Evolutionary conservation across 2,113 vertebrate species (phyloP).

Genomic region (Rhinogobius similis): DNA sequence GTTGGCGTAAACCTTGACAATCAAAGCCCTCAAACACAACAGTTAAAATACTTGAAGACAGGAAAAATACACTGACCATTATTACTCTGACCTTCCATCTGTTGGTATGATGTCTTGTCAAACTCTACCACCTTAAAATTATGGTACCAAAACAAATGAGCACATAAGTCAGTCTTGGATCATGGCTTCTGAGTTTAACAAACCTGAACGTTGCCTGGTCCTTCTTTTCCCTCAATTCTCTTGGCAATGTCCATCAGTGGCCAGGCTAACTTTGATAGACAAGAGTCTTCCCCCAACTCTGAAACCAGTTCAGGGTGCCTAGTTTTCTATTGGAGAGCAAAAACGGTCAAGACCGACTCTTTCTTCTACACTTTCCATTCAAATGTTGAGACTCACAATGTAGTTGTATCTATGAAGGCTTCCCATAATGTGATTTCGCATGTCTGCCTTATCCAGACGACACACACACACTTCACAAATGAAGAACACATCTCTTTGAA

Average conservation of each 20-base stretch:
- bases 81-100: conserved; percentile 38
- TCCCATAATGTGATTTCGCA: conserved; percentile 72
- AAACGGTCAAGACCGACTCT: neutral
- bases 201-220: conserved; percentile 66
- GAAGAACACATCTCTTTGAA: conserved; percentile 40
- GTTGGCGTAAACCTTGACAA: too few relatives aligned
- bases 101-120: conserved; percentile 49
- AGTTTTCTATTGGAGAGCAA: conserved; percentile 51
- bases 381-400: conserved; percentile 55
- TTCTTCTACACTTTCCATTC: neutral
- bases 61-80: conserved; percentile 50
- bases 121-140: conserved; percentile 58
- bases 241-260: conserved; percentile 69
- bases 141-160: conserved; percentile 16
- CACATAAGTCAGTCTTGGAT: neutral
- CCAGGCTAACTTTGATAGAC: conserved; percentile 67
- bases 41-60: neutral
- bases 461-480: conserved; percentile 66
- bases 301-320: conserved; percentile 44
- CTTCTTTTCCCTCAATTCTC: conserved; percentile 60
- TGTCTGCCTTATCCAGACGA: conserved; percentile 58
- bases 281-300: conserved; percentile 36
- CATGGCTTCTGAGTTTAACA: neutral
- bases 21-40: neutral
- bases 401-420: conserved; percentile 73